These are phyloP conservation scores for Astreopora myriophthalma DNA, from an alignment of 64 coral and sea anemone species.

Conservation along the genomic window DNA sequence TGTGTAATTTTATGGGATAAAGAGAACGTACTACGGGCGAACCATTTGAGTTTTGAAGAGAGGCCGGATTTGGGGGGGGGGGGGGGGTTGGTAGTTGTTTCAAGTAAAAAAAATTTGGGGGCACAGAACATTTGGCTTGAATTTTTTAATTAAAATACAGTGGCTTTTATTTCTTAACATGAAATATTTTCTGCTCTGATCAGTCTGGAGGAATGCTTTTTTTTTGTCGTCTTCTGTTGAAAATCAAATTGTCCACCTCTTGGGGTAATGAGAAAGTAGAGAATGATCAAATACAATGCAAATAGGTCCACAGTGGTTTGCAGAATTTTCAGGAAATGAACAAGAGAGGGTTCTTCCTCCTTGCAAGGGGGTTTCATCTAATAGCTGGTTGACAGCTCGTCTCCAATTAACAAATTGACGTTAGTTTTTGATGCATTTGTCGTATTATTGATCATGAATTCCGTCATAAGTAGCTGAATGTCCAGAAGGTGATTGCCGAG, in stretches of 20 bases:
- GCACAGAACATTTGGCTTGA: not conserved
- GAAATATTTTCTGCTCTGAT: not conserved
- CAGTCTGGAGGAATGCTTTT: not conserved
- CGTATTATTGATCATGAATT: not conserved
- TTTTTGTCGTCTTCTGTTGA: not conserved
- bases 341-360: not conserved
- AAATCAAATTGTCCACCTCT: not conserved
- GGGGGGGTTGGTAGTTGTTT: not conserved
- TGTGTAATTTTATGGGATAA: not conserved
- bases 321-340: not conserved
- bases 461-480: not conserved
- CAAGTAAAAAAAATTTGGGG: not conserved
- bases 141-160: not conserved
- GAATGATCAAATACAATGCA: not conserved
- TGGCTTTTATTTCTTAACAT: not conserved
- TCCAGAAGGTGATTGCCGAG: not conserved
- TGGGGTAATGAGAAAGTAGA: not conserved
- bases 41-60: not conserved
- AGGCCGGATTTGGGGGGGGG: too few relatives aligned
- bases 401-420: slow-evolving; percentile 2
- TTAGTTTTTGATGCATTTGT: not conserved
- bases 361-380: not conserved
- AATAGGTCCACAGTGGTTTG: not conserved
- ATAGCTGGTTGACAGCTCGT: not conserved
- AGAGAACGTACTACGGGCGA: not conserved